Base-by-base conservation (phyloP, 2,888 invertebrate species). In the Frankliniella intonsa region DNA sequence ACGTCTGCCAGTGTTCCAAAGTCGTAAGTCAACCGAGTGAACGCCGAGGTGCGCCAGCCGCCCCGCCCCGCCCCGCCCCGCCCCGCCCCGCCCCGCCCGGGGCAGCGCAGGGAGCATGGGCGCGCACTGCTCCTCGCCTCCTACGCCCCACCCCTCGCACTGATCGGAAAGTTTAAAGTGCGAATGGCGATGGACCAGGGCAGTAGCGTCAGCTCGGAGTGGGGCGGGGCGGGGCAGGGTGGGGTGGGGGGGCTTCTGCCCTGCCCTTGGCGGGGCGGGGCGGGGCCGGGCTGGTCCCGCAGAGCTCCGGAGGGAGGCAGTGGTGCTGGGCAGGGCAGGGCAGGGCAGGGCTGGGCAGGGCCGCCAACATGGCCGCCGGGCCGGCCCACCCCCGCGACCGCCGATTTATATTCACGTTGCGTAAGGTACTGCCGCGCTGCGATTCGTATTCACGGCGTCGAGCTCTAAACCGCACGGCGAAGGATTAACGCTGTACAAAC, bases 401-500 rank as follows among this genome's bases (percentile, higher is more conserved):
- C 62, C 11, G 14, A 62, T 62, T 62, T 7, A 62, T 17, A 62
- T 62, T 62, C 62, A 62, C 62, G n/a, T 17, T 19, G 62, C 62
- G 62, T 62, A 17, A 62, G 62, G 62, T 62, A n/a, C 11, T 62
- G 62, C 62, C 14, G 14, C 14, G 62, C n/a, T 62, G 62, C 62
- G 62, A 62, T 62, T 62, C 62, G 62, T 62, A 62, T 62, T 62
- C 62, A 14, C 62, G 7, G 19, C 8, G 62, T 14, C 38, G 38
- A 38, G 38, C 38, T 38, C 38, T 38, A 38, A n/a, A 19, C 14
- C n/a, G 17, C 62, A 17, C 62, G 62, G 19, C 62, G n/a, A 17
- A 62, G 62, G 62, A 62, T 62, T 62, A 62, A 62, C 62, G 17
- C 62, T 62, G 62, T 55, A 55, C 62, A 62, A 17, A 62, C 62